Percentiles rank a stretch among this genome's conserved stretches.
phyloP scores from a whole-genome alignment of 2,113 vertebrate species.

The Thryonomys swinderianus region DNA sequence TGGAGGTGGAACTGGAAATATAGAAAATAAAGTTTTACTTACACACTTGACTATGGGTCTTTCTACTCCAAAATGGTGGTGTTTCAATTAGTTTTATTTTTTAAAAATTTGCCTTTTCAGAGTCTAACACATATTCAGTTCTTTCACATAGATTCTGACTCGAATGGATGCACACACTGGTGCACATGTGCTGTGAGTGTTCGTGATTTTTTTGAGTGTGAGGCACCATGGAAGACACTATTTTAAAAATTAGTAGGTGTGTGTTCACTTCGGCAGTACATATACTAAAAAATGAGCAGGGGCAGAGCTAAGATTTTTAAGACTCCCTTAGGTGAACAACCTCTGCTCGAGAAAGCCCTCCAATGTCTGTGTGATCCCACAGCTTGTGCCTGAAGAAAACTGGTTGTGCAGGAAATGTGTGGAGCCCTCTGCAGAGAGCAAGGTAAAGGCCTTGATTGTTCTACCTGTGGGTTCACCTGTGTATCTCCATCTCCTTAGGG shows the following conservation, averaged over 20 bases:
- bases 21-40: fast-evolving
- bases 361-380: slow-evolving; percentile 37
- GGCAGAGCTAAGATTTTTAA: background rate
- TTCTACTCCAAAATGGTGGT: background rate
- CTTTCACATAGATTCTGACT: background rate
- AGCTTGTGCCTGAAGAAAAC: slow-evolving; percentile 51
- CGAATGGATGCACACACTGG: background rate
- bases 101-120: slow-evolving; percentile 39
- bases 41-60: background rate
- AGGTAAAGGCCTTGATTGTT: slow-evolving; percentile 68
- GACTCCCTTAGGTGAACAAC: slow-evolving; percentile 12
- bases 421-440: slow-evolving; percentile 16
- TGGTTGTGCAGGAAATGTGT: slow-evolving; percentile 62
- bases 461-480: slow-evolving; percentile 62
- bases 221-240: background rate
- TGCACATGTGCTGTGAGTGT: background rate
- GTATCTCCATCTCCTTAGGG: slow-evolving; percentile 50
- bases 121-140: slow-evolving; percentile 1
- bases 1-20: background rate
- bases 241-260: background rate
- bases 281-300: background rate
- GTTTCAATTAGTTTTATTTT: background rate
- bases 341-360: background rate
- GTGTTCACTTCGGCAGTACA: too few relatives aligned
- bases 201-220: background rate